Evolutionary conservation across 2,113 vertebrate genomes (phyloP).

Genomic region (Chaetodon auriga): DNA sequence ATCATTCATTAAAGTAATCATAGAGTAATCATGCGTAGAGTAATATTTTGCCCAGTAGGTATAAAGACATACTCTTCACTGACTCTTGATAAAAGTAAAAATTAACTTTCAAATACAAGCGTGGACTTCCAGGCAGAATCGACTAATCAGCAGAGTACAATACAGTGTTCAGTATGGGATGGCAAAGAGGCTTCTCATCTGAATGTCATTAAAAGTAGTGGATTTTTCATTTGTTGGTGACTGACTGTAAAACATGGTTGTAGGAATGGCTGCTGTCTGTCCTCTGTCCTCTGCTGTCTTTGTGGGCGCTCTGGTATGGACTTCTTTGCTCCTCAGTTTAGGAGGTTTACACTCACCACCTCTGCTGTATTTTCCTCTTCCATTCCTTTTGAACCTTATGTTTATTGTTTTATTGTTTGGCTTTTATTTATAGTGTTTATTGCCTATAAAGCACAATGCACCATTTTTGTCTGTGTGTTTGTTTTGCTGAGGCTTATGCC

Average conservation of each 20-base stretch:
- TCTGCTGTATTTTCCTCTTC: slow-evolving; percentile 7
- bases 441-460: slow-evolving; percentile 8
- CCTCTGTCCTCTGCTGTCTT: background rate
- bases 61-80: background rate
- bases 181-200: background rate
- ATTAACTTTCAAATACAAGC: background rate
- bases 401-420: slow-evolving; percentile 23
- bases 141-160: too few relatives aligned
- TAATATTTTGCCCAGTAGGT: background rate
- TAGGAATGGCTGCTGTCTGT: background rate
- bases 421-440: slow-evolving; percentile 36
- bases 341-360: background rate
- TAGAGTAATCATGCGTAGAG: too few relatives aligned
- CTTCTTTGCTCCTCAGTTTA: background rate
- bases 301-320: background rate
- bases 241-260: background rate
- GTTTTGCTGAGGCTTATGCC: slow-evolving; percentile 1
- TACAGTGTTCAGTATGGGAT: background rate
- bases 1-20: background rate
- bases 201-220: background rate
- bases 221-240: background rate
- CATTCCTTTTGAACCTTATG: slow-evolving; percentile 17
- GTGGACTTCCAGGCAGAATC: background rate
- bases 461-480: slow-evolving; percentile 11
- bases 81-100: background rate